Evolutionary conservation across 2,888 invertebrate genomes (phyloP), one percentile per base, ranked within the genome.

Genomic region (Scaptomyza reducta): DNA sequence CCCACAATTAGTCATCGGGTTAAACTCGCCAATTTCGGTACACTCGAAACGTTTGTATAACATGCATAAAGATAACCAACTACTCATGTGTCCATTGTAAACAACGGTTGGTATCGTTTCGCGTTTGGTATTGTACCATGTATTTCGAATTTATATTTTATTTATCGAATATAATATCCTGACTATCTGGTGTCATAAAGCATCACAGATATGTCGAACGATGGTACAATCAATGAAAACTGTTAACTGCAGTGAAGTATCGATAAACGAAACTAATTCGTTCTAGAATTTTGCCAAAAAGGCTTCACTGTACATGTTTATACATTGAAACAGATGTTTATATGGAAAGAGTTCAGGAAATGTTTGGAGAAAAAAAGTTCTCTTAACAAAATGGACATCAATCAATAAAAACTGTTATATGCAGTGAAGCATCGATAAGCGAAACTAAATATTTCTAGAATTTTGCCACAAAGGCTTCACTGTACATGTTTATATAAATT

Each of bases 81-180:
- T n/a, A 49, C 22, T n/a, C 22, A 33, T 22, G 22, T 35, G 35
- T 25, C 6, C 1, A 35, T 49, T 11, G 35, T 47, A 18, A 22
- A 11, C 13, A 31, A 29, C 2, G 14, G 6, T 14, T 35, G 22
- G 22, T 22, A 22, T 22, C 3, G 2, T n/a, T n/a, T 22, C 3
- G 2, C 6, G n/a, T 13, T 13, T 35, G 11, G 11, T 13, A 1
- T 13, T 4, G 3, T 25, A 6, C 11, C 1, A 35, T 49, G n/a
- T 47, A 22, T 18, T 14, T 11, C 6, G 25, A n/a, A 25, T 4
- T n/a, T 14, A 14, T 27, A 14, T 40, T 14, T 3, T 50, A n/a
- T 40, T 40, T 50, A 58, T 58, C 27, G 11, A 51, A 29, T 33
- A 16, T 31, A 27, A 5, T 40, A 25, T 38, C 27, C 27, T 11